These are phyloP conservation scores for Drosophila diplacantha DNA, from an alignment of 2,888 invertebrate species.

Conservation along the genomic window DNA sequence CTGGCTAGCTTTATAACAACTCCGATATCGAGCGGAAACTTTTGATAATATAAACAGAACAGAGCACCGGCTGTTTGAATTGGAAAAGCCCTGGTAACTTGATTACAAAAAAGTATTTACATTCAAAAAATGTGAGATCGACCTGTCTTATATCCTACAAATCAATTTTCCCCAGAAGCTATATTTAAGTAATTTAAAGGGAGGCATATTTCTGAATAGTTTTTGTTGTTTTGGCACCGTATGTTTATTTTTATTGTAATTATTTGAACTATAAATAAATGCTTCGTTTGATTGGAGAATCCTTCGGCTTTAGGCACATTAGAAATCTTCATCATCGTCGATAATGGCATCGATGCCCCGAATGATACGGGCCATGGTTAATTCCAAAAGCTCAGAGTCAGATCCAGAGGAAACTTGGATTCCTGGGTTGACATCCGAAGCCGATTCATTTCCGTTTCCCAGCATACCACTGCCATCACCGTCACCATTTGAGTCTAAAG, in stretches of 20 bases:
- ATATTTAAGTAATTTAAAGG: too few species aligned
- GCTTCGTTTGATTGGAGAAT: too few species aligned
- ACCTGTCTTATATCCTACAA: not conserved
- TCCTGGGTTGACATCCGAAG: not conserved
- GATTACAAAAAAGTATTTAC: not conserved
- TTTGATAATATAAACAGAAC: not conserved
- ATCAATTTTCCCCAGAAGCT: not conserved
- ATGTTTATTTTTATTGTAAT: not conserved
- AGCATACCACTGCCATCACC: not conserved
- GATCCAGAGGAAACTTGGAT: not conserved
- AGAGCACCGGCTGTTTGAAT: not conserved
- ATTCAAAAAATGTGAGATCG: not conserved
- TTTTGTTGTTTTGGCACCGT: not conserved
- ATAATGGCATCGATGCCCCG: not conserved
- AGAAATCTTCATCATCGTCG: not conserved
- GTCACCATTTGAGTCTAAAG: not conserved
- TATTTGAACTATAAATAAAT: not conserved
- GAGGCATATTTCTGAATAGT: not conserved
- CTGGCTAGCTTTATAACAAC: not conserved
- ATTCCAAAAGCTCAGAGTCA: not conserved
- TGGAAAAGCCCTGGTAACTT: conserved; percentile 2
- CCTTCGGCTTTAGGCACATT: not conserved
- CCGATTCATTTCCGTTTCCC: not conserved
- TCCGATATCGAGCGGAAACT: not conserved
- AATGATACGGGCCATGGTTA: not conserved